phyloP scores from a whole-genome alignment of 2,113 vertebrate species.

The human (Homo sapiens) region GRCh38 chr9:120388501-120389000 shows the following conservation, averaged over 20 bases:
- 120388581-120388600: no score
- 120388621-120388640: not conserved
- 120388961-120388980: rapidly evolving
- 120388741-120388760: rapidly evolving
- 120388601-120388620: not conserved
- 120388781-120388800: not conserved
- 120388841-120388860: not conserved
- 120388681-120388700: rapidly evolving
- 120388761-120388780: not conserved
- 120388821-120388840: not conserved
- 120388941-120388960: rapidly evolving
- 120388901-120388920: not conserved
- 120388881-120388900: constrained; percentile 23
- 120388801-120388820: not conserved
- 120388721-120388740: rapidly evolving
- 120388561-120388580: not conserved
- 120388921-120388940: not conserved
- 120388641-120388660: no score
- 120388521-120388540: not conserved
- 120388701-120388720: no score
- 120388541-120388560: not conserved
- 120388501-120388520: not conserved
- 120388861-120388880: not conserved
- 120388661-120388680: no score
- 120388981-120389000: not conserved